Conservation (phyloP, 2,888 invertebrate genomes). For the Drosophila gaucha region DNA sequence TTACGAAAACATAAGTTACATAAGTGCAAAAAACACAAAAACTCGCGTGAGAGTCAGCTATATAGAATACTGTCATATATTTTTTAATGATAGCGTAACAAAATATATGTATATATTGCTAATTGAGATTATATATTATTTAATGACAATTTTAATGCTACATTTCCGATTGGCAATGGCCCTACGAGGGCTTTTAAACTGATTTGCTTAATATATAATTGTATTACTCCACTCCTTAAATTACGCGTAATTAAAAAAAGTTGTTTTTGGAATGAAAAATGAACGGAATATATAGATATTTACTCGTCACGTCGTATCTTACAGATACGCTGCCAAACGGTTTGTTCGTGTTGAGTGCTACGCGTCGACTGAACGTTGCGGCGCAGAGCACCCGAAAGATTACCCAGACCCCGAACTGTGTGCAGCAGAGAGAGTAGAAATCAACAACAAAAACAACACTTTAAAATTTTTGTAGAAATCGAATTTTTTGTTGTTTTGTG, state of each 20-base stretch:
- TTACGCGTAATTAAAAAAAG: constrained; percentile 23
- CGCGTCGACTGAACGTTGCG: constrained; percentile 75
- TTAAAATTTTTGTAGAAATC: constrained; percentile 66
- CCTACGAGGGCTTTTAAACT: background rate
- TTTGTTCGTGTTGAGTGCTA: constrained; percentile 78
- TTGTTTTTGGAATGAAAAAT: constrained; percentile 25
- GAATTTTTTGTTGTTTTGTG: constrained; percentile 42
- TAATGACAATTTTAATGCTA: constrained; percentile 1
- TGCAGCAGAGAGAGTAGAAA: constrained; percentile 54
- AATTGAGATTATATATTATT: constrained; percentile 19
- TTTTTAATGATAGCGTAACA: constrained; percentile 26
- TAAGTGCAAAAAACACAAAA: constrained; percentile 59
- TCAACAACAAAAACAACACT: constrained; percentile 8
- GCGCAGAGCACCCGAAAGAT: constrained; percentile 57
- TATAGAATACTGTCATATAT: constrained; percentile 28
- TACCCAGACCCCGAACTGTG: constrained; percentile 34
- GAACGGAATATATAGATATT: constrained; percentile 40
- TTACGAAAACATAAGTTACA: constrained; percentile 80
- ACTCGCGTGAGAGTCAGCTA: constrained; percentile 43
- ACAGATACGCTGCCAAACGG: constrained; percentile 71
- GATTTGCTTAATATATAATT: background rate
- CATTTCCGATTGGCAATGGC: constrained; percentile 1
- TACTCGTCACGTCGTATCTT: constrained; percentile 71
- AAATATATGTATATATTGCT: constrained; percentile 9
- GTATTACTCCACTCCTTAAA: constrained; percentile 10